Evolutionary conservation across 2,797 vertebrate species (phyloP), one percentile per base, ranked within the genome.

Genomic region (Eurystomus glaucurus): DNA sequence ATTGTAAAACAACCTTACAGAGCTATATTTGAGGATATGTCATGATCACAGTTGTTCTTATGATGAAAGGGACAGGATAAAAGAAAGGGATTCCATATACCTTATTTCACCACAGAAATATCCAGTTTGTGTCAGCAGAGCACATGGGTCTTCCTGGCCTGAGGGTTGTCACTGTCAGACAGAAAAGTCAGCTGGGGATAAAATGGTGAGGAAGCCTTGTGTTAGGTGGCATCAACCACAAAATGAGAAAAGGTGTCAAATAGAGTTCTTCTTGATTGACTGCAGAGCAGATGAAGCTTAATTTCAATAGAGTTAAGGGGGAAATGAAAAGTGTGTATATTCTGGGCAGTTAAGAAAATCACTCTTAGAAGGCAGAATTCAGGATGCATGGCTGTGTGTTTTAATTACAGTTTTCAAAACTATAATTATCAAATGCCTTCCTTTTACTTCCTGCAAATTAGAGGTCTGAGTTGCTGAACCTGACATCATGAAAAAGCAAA

Each of bases 391-490:
- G 35, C n/a, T 85, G 72, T 88, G 68, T 62, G 77, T 90, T 95
- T 91, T 88, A 94, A 90, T 88, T 60, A 51, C 1, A n/a, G 50
- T 76, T 95, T 96, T 69, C 71, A 85, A 90, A 93, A 92, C 26
- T 66, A 26, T 50, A 54, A 57, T 77, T 94, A 77, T 83, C 60
- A 88, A 88, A 88, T 74, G 28, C 5, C 23, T 90, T 90, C 60
- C 28, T 79, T 90, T 83, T 14, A 66, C 48, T 90, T 94, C 16
- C 55, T 70, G 43, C 18, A 86, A 83, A 80, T 88, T 85, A 79
- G 28, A 86, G n/a, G 39, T 77, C 64, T 86, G 79, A 90, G n/a
- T 28, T 83, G 46, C 60, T 88, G 79, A 93, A 93, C 55, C 19
- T 57, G 76, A 78, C 51, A 70, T 41, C 12, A 45, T 12, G 23